Evolutionary conservation across 92 coral and sea anemone species (phyloP).

Genomic region (Metridium senile): DNA sequence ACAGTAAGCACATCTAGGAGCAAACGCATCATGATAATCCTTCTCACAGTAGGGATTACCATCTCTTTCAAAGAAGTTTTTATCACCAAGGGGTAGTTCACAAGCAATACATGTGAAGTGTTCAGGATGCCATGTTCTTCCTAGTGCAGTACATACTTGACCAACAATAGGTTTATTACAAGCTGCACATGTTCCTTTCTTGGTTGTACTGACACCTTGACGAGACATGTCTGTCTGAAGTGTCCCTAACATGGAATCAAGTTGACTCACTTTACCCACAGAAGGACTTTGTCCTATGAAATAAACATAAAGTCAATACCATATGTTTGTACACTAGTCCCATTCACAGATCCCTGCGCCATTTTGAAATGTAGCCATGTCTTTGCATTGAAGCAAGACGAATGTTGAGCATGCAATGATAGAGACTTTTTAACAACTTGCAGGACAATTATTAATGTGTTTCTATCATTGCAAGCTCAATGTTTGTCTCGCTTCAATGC

Average conservation of each 20-base stretch:
- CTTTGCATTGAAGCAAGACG: no score
- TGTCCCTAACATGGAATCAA: conserved; percentile 96
- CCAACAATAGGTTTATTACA: conserved; percentile 98
- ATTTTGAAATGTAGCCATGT: no score
- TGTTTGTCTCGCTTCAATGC: no score
- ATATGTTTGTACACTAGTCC: no score
- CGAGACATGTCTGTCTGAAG: conserved; percentile 97
- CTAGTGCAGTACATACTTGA: conserved; percentile 97
- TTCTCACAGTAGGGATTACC: conserved; percentile 97
- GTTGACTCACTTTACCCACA: conserved; percentile 94
- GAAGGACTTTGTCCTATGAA: conserved; percentile 37
- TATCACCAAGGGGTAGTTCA: conserved; percentile 89
- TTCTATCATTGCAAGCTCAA: no score
- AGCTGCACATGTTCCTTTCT: conserved; percentile 95
- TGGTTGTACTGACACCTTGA: conserved; percentile 97
- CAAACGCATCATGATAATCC: conserved; percentile 96
- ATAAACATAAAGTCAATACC: no score
- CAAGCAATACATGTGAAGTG: conserved; percentile 97
- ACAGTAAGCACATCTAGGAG: conserved; percentile 98
- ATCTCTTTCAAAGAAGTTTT: conserved; percentile 97
- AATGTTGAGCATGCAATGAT: no score
- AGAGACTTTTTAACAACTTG: no score
- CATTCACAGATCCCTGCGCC: no score
- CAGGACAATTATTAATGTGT: no score
- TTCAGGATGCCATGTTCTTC: conserved; percentile 99